phyloP scores from a whole-genome alignment of 1,140 invertebrate species.

The Papilio polyxenes region DNA sequence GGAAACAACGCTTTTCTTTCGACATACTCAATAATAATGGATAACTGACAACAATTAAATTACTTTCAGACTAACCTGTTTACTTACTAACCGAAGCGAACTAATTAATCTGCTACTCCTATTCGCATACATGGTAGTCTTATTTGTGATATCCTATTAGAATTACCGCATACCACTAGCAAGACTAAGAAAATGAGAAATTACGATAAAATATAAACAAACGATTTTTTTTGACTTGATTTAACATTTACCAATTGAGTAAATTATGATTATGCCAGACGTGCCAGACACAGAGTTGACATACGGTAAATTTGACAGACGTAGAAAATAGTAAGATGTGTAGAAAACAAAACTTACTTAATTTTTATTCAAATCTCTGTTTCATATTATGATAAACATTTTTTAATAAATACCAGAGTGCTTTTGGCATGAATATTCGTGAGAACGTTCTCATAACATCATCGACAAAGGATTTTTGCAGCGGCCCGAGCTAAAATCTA shows the following conservation, averaged over 20 bases:
- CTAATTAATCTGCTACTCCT: not conserved
- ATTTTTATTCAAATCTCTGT: too few species aligned
- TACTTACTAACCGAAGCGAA: not conserved
- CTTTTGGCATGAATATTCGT: too few species aligned
- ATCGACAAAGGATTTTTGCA: too few species aligned
- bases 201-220: not conserved
- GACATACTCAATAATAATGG: not conserved
- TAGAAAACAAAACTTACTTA: too few species aligned
- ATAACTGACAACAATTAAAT: not conserved
- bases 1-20: not conserved
- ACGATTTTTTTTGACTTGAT: conserved; percentile 59
- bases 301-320: too few species aligned
- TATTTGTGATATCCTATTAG: not conserved
- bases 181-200: not conserved
- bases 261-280: too few species aligned
- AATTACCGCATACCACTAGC: not conserved
- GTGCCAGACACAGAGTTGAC: too few species aligned
- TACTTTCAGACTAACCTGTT: not conserved
- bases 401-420: too few species aligned
- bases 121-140: not conserved
- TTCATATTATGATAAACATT: conserved; percentile 64
- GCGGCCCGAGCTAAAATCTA: too few species aligned
- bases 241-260: too few species aligned
- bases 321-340: too few species aligned
- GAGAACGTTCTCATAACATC: too few species aligned